phyloP scores from a whole-genome alignment of 2,888 invertebrate species.

The Allophyes oxyacanthae region DNA sequence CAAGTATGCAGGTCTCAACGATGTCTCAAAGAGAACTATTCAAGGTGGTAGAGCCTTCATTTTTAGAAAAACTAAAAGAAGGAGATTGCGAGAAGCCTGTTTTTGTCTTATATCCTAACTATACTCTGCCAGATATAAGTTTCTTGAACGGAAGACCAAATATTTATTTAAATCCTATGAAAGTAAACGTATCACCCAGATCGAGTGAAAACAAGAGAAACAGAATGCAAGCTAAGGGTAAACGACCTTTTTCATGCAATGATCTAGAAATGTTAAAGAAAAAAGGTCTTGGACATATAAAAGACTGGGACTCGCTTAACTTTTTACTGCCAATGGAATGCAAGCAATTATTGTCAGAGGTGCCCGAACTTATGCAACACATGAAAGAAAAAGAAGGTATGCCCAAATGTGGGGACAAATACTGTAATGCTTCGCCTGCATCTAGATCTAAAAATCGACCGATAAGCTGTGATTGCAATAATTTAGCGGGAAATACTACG shows the following conservation, averaged over 20 bases:
- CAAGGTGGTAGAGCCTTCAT: constrained; percentile 92
- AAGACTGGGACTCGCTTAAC: constrained; percentile 98
- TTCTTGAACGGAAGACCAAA: constrained; percentile 92
- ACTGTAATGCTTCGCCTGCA: constrained; percentile 81
- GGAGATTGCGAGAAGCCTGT: constrained; percentile 93
- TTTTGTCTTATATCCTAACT: constrained; percentile 97
- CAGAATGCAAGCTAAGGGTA: constrained; percentile 79
- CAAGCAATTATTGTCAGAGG: constrained; percentile 93
- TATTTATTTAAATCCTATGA: constrained; percentile 93
- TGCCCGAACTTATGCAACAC: constrained; percentile 93
- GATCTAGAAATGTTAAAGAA: constrained; percentile 95
- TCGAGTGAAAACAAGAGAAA: constrained; percentile 78
- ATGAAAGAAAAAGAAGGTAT: constrained; percentile 87
- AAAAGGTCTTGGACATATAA: constrained; percentile 95
- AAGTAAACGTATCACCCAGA: constrained; percentile 83
- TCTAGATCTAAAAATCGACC: constrained; percentile 89
- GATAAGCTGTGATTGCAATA: constrained; percentile 90
- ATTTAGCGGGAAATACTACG: constrained; percentile 87
- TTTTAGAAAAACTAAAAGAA: constrained; percentile 91
- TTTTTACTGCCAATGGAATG: constrained; percentile 96
- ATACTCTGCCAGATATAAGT: constrained; percentile 96
- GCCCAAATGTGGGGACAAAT: constrained; percentile 77
- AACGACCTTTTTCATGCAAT: constrained; percentile 93
- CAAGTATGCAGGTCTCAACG: constrained; percentile 81
- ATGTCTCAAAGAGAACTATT: constrained; percentile 85